Evolutionary conservation across 2,113 vertebrate genomes (phyloP), one percentile per base, ranked within the genome.

Genomic region (Trichomycterus rosablanca): DNA sequence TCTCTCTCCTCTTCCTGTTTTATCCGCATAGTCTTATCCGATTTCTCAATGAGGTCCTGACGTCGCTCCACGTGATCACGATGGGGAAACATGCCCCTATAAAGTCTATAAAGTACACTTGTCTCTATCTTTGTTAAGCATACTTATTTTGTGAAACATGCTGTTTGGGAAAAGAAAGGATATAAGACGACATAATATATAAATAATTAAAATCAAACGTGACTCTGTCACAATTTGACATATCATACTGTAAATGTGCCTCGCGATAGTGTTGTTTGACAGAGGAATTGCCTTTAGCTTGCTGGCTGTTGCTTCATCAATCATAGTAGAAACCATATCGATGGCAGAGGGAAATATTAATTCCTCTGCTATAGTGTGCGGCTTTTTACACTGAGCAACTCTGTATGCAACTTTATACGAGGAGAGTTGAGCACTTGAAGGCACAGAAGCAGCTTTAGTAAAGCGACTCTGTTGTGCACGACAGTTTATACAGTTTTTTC

Each of bases 311-410:
- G 32, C 37, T 9, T 64, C 60, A 53, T 70, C 37, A 30, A 60
- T 6, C 54, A 68, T 39, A 5, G 53, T 48, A 53, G 65, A 67
- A 34, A 67, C 37, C 56, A 60, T 60, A 35, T 59, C 67, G 7
- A 52, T 45, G 20, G 67, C 35, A 42, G 44, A 4, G 20, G 40
- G 60, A 18, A 59, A 9, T 32, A 32, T 32, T 23, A 45, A 42
- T 35, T 69, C 51, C 35, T 69, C 59, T 0, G 45, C 45, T 14
- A 42, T 63, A 1, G 18, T 57, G 44, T 63, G 59, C n/a, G 32
- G 51, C 15, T 63, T 69, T n/a, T 69, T 50, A 19, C 44, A 63
- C 11, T 57, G 51, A 7, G 68, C 62, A 45, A 70, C 24, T 32
- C 50, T 39, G 43, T 40, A 56, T 0, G 56, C 62, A 3, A 68